phyloP scores from a whole-genome alignment of 2,888 invertebrate species.

The Trachelus troglodyta region DNA sequence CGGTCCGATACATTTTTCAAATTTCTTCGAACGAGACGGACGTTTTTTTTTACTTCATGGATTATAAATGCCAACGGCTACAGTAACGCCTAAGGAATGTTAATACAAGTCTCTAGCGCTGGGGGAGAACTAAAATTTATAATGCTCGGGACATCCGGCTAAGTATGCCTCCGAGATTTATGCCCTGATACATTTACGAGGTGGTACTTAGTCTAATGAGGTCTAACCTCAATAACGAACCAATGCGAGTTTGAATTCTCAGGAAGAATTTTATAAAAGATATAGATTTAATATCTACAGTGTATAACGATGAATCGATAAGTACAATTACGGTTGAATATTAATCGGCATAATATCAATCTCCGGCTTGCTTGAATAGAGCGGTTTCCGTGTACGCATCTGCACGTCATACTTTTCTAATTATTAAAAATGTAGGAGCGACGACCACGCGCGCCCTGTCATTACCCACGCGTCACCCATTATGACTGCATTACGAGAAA shows the following conservation, averaged over 20 bases:
- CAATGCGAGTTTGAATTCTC: conserved; percentile 43
- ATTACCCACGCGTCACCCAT: conserved; percentile 56
- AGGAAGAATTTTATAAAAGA: background rate
- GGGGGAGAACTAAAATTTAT: background rate
- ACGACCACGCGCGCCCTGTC: conserved; percentile 57
- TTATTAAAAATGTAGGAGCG: conserved; percentile 38
- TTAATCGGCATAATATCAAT: background rate
- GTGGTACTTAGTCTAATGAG: background rate
- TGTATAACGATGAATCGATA: background rate
- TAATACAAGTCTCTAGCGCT: background rate
- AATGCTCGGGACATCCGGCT: background rate
- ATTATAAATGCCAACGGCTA: background rate
- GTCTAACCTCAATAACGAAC: conserved; percentile 24
- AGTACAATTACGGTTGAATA: background rate
- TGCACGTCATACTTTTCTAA: conserved; percentile 16
- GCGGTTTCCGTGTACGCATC: background rate
- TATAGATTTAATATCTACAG: background rate
- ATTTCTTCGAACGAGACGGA: background rate
- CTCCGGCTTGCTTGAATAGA: background rate
- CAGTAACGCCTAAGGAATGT: background rate
- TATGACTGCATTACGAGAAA: conserved; percentile 26
- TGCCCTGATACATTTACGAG: background rate
- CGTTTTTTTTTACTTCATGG: background rate
- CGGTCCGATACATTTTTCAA: background rate
- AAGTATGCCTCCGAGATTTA: background rate